Conservation (phyloP, 2,797 vertebrate species). For the Antrozous pallidus region DNA sequence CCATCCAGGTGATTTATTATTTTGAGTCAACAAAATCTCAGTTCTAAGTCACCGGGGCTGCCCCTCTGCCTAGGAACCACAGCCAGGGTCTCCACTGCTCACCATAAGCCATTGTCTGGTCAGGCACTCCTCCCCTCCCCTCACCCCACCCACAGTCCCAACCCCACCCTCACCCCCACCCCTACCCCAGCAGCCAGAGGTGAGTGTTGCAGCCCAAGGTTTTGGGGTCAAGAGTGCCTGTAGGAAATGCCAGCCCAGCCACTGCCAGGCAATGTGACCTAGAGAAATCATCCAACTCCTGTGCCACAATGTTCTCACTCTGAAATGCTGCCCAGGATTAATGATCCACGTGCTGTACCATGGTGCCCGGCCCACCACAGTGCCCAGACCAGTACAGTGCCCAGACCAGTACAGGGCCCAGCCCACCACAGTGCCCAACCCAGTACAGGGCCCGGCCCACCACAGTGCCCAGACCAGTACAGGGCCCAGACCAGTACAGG, state of each 20-base stretch:
- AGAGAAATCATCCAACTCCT: neutral
- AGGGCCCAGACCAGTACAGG: neutral
- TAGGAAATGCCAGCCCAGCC: neutral
- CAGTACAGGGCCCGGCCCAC: neutral
- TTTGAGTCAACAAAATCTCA: neutral
- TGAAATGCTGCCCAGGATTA: too few species aligned
- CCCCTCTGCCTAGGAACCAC: neutral
- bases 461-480: neutral
- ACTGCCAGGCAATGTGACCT: neutral
- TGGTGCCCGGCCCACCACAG: too few species aligned
- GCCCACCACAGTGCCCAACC: neutral
- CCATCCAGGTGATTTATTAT: neutral
- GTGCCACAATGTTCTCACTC: neutral
- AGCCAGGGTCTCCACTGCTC: neutral
- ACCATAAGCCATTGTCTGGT: neutral
- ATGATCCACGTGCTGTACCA: rapidly evolving
- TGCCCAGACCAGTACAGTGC: neutral
- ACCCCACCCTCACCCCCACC: neutral
- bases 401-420: too few species aligned
- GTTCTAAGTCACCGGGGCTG: neutral
- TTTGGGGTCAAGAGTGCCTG: neutral
- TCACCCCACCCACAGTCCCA: rapidly evolving
- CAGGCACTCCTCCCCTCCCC: too few species aligned
- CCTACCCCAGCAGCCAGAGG: neutral
- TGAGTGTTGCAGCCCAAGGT: neutral